Evolutionary conservation across 2,113 vertebrate species (phyloP), one percentile per base, ranked within the genome.

Genomic region (Naja naja): DNA sequence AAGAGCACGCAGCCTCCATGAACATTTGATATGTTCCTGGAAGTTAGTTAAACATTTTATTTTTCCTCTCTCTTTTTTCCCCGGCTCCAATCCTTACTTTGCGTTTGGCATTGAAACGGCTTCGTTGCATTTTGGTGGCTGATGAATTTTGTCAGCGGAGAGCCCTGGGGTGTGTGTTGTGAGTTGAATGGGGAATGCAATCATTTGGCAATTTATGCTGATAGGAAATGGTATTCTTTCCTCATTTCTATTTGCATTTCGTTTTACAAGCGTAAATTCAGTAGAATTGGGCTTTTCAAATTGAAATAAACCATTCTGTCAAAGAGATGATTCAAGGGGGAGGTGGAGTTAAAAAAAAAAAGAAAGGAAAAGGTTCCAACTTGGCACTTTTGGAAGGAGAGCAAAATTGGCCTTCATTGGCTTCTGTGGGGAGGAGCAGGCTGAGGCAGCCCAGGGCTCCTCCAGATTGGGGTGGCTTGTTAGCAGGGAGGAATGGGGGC

Each of bases 1-100:
- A 96, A 92, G 81, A 1, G 9, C 22, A 8, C 16, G 74, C 90
- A 96, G 92, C 94, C 94, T 97, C 96, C 95, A 93, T 22, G 49
- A 54, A 56, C 85, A 90, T 94, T 90, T 20, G 0, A 56, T 58
- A 74, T 89, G 89, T 92, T 95, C 96, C 94, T 90, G 88, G 1
- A 64, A 93, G 90, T 5, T 88, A 1, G 94, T 0, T 91, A 90
- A 94, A n/a, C 90, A 23, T n/a, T 85, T 94, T 2, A 60, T 93
- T 74, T 1, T 23, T 25, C 93, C 20, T 3, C 52, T 93, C 43
- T 30, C n/a, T 22, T 54, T 90, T 86, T 94, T 25, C 1, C 92
- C 69, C 85, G 58, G 90, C 85, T 95, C 4, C 52, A 49, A 91
- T 93, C 54, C 47, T 92, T 45, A 0, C 64, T 52, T 54, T 0